A percentile compares a stretch with the other conserved stretches of the same genome.
Evolutionary conservation across 2,797 vertebrate species (phyloP).

Genomic region (Peromyscus aztecus): DNA sequence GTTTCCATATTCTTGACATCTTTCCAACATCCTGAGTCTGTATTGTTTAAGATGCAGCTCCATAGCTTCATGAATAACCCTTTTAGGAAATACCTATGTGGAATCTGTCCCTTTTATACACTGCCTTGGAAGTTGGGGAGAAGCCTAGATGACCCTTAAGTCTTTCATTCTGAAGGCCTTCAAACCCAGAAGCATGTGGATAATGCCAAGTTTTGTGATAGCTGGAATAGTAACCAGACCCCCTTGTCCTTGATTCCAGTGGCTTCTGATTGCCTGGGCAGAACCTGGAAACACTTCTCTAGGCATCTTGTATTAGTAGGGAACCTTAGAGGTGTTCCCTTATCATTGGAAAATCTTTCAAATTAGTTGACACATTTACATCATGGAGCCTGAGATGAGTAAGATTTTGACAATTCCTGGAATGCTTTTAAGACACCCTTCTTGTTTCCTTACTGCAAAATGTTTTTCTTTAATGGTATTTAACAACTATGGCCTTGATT

Average conservation of each 20-base stretch:
- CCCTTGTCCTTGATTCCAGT: background rate
- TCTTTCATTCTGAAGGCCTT: background rate
- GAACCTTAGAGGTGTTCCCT: background rate
- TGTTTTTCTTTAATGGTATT: background rate
- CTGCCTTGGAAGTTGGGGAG: background rate
- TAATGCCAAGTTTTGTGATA: background rate
- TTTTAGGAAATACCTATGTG: background rate
- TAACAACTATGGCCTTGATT: background rate
- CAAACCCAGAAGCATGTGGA: background rate
- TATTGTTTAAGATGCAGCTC: background rate
- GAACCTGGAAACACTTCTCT: background rate
- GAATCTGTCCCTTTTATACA: background rate
- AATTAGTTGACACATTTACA: background rate
- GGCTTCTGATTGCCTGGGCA: background rate
- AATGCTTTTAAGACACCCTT: background rate
- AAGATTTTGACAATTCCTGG: background rate
- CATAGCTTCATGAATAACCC: background rate
- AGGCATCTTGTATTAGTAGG: background rate
- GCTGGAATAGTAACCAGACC: background rate
- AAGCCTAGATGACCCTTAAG: background rate
- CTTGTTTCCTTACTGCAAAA: background rate
- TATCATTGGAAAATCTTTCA: background rate
- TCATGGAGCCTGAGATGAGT: background rate
- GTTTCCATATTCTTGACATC: background rate
- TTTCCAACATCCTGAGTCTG: too few species aligned